Percentiles rank a stretch among this genome's conserved stretches.
Evolutionary conservation across 2,888 invertebrate species (phyloP).

Genomic region (Macrosiphum euphorbiae): DNA sequence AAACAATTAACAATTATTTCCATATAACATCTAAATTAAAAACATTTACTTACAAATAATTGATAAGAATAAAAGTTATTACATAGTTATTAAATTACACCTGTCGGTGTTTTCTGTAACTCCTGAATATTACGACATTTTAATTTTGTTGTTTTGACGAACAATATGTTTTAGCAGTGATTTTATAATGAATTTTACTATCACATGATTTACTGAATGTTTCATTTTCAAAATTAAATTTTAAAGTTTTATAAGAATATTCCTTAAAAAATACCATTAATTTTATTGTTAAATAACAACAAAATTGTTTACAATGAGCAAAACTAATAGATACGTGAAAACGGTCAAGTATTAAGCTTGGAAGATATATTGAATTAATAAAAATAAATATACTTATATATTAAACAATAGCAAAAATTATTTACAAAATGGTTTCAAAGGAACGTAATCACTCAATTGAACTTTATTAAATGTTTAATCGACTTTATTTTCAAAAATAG

Average conservation of each 20-base stretch:
- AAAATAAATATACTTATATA: constrained; percentile 57
- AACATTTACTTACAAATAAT: background rate
- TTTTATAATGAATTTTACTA: constrained; percentile 21
- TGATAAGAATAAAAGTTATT: background rate
- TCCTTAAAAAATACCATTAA: constrained; percentile 25
- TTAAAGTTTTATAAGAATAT: constrained; percentile 20
- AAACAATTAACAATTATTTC: background rate
- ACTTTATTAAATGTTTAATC: constrained; percentile 49
- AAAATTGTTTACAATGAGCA: constrained; percentile 53
- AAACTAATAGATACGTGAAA: constrained; percentile 43
- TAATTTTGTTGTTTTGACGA: constrained; percentile 22
- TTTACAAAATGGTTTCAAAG: constrained; percentile 53
- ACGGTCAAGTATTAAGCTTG: constrained; percentile 18
- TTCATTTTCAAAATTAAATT: constrained; percentile 13
- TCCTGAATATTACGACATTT: background rate
- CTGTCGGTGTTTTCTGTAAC: background rate
- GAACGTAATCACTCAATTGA: constrained; percentile 58
- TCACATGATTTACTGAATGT: background rate
- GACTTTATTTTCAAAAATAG: constrained; percentile 51
- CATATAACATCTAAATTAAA: background rate
- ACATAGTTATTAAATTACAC: background rate
- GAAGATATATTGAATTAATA: constrained; percentile 45
- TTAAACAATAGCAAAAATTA: constrained; percentile 45
- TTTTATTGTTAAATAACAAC: constrained; percentile 13
- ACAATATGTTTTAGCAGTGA: background rate